These are phyloP conservation scores for Coracias cyanogaster DNA, from an alignment of 2,797 vertebrate genomes.

Conservation along the genomic window DNA sequence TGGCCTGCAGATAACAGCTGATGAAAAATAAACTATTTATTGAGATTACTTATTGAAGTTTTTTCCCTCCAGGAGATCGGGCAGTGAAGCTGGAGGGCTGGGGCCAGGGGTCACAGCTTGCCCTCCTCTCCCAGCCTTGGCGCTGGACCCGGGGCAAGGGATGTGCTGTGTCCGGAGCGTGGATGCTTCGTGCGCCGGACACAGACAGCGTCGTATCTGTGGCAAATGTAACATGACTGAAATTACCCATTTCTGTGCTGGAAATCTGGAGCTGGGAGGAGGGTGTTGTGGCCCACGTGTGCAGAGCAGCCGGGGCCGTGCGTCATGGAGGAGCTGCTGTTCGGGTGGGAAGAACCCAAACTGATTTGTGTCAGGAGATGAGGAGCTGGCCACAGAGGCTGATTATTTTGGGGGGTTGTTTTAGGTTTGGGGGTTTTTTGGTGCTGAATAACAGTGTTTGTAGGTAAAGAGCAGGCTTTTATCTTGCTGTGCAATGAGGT, in stretches of 20 bases:
- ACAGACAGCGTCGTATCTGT: not conserved
- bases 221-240: not conserved
- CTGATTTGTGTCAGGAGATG: not conserved
- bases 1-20: not conserved
- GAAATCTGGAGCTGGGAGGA: accelerated
- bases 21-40: not conserved
- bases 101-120: accelerated
- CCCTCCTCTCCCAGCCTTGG: not conserved
- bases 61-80: not conserved
- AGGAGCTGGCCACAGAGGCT: not conserved
- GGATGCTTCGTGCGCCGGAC: not conserved
- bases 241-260: accelerated
- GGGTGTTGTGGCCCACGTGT: not conserved
- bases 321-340: not conserved
- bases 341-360: not conserved
- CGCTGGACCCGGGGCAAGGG: not conserved
- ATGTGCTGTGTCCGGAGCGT: not conserved
- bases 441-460: not conserved
- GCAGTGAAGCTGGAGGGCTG: not conserved
- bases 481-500: not conserved
- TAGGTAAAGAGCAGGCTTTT: constrained; percentile 14
- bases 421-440: not conserved
- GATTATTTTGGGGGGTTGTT: not conserved
- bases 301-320: not conserved
- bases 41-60: not conserved